A percentile compares a stretch with the other conserved stretches of the same genome.
Evolutionary conservation across 2,113 vertebrate genomes (phyloP).

Genomic region (Serinus canaria): DNA sequence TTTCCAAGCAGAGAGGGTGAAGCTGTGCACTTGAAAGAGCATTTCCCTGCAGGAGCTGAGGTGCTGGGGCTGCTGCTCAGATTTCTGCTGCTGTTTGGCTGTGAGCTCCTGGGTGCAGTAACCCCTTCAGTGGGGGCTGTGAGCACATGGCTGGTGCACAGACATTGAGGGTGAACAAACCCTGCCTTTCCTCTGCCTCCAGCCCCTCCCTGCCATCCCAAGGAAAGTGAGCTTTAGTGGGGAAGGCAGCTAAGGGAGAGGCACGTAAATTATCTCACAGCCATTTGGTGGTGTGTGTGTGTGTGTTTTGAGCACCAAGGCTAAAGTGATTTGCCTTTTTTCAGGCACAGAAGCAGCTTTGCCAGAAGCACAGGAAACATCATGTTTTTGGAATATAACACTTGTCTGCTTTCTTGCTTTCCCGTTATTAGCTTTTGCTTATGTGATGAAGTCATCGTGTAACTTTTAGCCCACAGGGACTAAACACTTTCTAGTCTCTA

Average conservation of each 20-base stretch:
- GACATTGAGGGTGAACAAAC: not conserved
- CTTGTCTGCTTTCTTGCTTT: constrained; percentile 44
- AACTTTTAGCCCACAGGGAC: constrained; percentile 22
- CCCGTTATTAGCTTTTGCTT: constrained; percentile 44
- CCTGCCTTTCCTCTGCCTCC: constrained; percentile 26
- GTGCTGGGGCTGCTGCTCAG: not conserved
- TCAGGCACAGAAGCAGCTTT: constrained; percentile 20
- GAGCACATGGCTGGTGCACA: accelerated
- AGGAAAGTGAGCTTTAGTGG: not conserved
- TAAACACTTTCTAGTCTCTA: constrained; percentile 57
- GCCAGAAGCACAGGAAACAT: constrained; percentile 61
- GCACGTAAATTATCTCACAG: not conserved
- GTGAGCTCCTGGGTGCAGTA: not conserved
- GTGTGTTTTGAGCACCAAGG: constrained; percentile 8
- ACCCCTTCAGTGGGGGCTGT: not conserved
- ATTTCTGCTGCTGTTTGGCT: not conserved
- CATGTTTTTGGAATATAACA: constrained; percentile 49
- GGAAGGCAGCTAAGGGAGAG: not conserved
- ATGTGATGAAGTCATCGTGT: constrained; percentile 54
- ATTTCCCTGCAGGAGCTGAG: not conserved
- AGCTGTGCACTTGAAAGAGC: not conserved
- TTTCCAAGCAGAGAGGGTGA: not conserved
- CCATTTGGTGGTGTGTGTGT: not conserved
- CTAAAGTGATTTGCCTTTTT: constrained; percentile 26
- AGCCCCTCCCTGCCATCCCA: not conserved